Percentiles rank a stretch among this genome's conserved stretches.
Conservation (phyloP, 2,113 vertebrate species). For the Dipodomys stephensi region DNA sequence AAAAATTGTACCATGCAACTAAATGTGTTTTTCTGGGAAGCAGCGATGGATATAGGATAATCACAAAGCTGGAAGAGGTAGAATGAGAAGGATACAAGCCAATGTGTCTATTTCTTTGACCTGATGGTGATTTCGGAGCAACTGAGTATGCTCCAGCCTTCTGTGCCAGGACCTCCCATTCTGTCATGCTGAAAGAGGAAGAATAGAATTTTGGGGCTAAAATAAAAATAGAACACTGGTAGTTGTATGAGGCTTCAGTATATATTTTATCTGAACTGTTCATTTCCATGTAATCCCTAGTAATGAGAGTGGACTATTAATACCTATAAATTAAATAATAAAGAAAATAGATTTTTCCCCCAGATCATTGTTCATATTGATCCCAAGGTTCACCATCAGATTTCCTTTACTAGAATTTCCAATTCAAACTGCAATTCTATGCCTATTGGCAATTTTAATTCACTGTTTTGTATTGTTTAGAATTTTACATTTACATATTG, state of each 20-base stretch:
- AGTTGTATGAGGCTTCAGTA: slow-evolving; percentile 7
- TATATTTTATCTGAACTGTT: slow-evolving; percentile 30
- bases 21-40: slow-evolving; percentile 53
- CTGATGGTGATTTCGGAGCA: slow-evolving; percentile 45
- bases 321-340: slow-evolving; percentile 18
- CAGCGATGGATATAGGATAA: slow-evolving; percentile 21
- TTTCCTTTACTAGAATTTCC: not conserved
- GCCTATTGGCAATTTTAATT: not conserved
- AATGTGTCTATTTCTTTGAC: slow-evolving; percentile 31
- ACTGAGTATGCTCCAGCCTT: not conserved
- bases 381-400: not conserved
- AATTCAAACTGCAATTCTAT: not conserved
- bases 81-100: not conserved
- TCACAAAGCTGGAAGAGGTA: slow-evolving; percentile 17
- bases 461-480: not conserved
- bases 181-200: not conserved
- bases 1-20: slow-evolving; percentile 51
- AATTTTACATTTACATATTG: not conserved
- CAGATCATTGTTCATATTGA: not conserved
- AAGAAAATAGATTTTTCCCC: not conserved
- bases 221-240: not conserved
- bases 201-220: slow-evolving; percentile 25
- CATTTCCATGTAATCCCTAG: slow-evolving; percentile 25
- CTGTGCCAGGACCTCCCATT: not conserved
- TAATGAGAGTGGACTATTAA: slow-evolving; percentile 45